Evolutionary conservation across 2,113 vertebrate genomes (phyloP), one percentile per base, ranked within the genome.

Genomic region (Myiagra hebetior): DNA sequence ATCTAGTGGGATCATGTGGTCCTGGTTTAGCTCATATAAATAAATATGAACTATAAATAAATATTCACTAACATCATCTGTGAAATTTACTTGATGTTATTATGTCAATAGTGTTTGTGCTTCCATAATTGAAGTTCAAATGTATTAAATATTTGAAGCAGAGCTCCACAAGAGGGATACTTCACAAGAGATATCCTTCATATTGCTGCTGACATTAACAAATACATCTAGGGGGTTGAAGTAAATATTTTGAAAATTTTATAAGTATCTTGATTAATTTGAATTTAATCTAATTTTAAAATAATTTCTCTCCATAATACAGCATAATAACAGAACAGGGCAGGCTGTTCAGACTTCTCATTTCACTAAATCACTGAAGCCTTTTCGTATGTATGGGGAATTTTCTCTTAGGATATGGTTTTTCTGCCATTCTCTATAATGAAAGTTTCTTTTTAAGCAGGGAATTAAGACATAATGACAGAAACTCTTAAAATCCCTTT

Each of bases 11-110:
- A 55, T 95, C n/a, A 7, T 20, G 53, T 68, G 69, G 52, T 59
- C 42, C 90, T 87, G 24, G 23, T 73, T 89, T 73, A 63, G 46
- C 70, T 79, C 65, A 62, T 57, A 44, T 77, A 94, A 83, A 74
- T 72, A 85, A 85, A 76, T 72, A 91, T 35, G 84, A 67, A 28
- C 82, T 72, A 55, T 69, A 85, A 80, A 86, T 72, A 87, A 87
- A 76, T 68, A 82, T 35, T 95, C 72, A 44, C 75, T 88, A 69
- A 46, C 50, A 76, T 87, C 10, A 49, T 80, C 72, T 88, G 65
- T 90, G 75, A 73, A 82, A 83, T 74, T 89, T 85, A 59, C 82
- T 88, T 91, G 82, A 83, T 91, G 41, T 85, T 94, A 10, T 87
- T 90, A 87, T 80, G 78, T 67, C 56, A 68, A 37, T 89, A 50